Evolutionary conservation across 1,140 invertebrate species (phyloP), one percentile per base, ranked within the genome.

Genomic region (Metaphire vulgaris): DNA sequence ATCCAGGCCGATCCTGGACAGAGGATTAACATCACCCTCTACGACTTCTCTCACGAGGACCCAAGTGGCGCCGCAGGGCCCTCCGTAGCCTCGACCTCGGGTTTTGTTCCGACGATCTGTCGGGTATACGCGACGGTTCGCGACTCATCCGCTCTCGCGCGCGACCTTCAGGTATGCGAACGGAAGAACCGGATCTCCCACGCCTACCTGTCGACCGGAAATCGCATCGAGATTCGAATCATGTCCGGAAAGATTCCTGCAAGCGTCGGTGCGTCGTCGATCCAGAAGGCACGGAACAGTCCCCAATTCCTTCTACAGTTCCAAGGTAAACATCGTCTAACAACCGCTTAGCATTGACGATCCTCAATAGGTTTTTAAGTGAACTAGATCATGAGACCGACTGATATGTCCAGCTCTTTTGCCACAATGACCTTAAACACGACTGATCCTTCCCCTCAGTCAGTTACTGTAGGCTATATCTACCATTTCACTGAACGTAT

Each of bases 201-300:
- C 72, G 72, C 56, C 28, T 73, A 41, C 72, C 26, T 30, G n/a
- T 73, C 72, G 28, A 64, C 33, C 33, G 41, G 33, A 16, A n/a
- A 73, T 30, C 31, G 28, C 26, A 73, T 73, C 56, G 33, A 73
- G 56, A 34, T 73, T n/a, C 33, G 72, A 41, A 34, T 73, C 72
- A 73, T 73, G 72, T 56, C 41, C 21, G 41, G 41, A 56, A 56
- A 56, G 41, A 56, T 21, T n/a, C n/a, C n/a, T n/a, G n/a, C n/a
- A n/a, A 21, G 21, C 21, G 41, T 12, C 41, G 41, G 41, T 56
- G 41, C 41, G 41, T 12, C 41, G 41, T 12, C 41, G 41, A 56
- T 21, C 6, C 6, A 21, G 41, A 56, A 56, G 41, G 6, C 41
- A 56, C 41, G 21, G 21, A 6, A 56, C 41, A 56, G 21, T 21